These are phyloP conservation scores for Stomorhina lunata DNA, from an alignment of 2,888 invertebrate genomes.

Conservation along the genomic window DNA sequence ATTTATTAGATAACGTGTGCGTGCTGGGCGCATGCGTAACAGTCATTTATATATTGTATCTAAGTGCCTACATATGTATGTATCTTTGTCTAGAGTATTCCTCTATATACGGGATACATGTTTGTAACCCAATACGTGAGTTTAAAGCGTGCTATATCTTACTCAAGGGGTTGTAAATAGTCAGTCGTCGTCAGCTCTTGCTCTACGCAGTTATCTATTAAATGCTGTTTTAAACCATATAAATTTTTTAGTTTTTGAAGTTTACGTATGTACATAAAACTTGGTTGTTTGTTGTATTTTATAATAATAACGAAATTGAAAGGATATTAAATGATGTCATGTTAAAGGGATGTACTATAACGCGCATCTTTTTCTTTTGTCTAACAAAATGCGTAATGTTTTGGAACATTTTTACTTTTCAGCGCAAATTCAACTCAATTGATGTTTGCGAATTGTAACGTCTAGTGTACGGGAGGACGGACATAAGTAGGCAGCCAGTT, in stretches of 20 bases:
- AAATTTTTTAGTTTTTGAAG: background rate
- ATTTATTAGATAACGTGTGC: slow-evolving; percentile 17
- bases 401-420: slow-evolving; percentile 44
- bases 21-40: slow-evolving; percentile 64
- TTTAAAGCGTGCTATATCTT: slow-evolving; percentile 57
- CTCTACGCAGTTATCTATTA: slow-evolving; percentile 27
- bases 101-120: background rate
- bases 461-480: background rate
- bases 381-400: slow-evolving; percentile 28
- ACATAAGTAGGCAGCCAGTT: background rate
- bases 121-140: slow-evolving; percentile 57
- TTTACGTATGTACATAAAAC: slow-evolving; percentile 13
- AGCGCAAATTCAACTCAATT: background rate
- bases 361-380: slow-evolving; percentile 31
- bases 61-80: background rate
- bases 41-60: background rate
- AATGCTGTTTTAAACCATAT: slow-evolving; percentile 47
- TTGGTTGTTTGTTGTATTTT: background rate
- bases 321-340: slow-evolving; percentile 44
- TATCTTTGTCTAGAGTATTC: background rate
- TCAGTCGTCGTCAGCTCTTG: slow-evolving; percentile 27
- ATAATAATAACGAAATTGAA: slow-evolving; percentile 27
- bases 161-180: slow-evolving; percentile 25
- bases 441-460: background rate
- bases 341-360: slow-evolving; percentile 45